Evolutionary conservation across 2,797 vertebrate genomes (phyloP).

Genomic region (Microchirus variegatus): DNA sequence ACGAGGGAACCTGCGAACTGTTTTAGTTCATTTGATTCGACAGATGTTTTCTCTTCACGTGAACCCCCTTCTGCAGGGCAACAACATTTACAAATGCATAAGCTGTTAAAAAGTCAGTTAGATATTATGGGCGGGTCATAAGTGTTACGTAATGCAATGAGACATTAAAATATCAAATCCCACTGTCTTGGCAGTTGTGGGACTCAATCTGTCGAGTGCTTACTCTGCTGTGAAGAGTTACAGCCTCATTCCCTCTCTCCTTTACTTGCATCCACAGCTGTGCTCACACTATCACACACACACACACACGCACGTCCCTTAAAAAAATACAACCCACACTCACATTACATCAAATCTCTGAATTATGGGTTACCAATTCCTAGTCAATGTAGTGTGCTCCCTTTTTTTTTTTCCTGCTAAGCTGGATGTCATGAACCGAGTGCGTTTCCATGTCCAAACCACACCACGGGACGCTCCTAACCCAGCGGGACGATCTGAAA

Average conservation of each 20-base stretch:
- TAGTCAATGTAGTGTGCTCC: conserved; percentile 55
- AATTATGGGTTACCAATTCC: conserved; percentile 77
- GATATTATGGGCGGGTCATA: conserved; percentile 14
- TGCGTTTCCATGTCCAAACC: conserved; percentile 77
- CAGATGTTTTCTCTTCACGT: too few species aligned
- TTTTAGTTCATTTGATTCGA: too few species aligned
- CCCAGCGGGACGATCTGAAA: conserved; percentile 78
- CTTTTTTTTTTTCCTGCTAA: conserved; percentile 66
- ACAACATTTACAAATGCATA: conserved; percentile 13
- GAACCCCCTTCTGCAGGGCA: too few species aligned
- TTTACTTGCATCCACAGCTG: conserved; percentile 16
- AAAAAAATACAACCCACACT: conserved; percentile 25
- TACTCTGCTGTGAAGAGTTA: conserved; percentile 39
- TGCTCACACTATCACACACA: conserved; percentile 22
- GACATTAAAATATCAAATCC: conserved; percentile 49
- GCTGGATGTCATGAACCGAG: conserved; percentile 68
- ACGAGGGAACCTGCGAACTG: too few species aligned
- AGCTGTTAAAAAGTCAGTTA: conserved; percentile 16
- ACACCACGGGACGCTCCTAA: conserved; percentile 72
- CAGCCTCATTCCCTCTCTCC: conserved; percentile 26
- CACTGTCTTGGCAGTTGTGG: conserved; percentile 28
- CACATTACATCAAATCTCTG: conserved; percentile 68
- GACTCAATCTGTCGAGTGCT: conserved; percentile 32
- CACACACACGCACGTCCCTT: conserved; percentile 29
- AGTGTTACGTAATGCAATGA: conserved; percentile 37